A percentile compares a stretch with the other conserved stretches of the same genome.
These are phyloP conservation scores for Notamacropus eugenii DNA, from an alignment of 2,797 vertebrate genomes.

Conservation along the genomic window DNA sequence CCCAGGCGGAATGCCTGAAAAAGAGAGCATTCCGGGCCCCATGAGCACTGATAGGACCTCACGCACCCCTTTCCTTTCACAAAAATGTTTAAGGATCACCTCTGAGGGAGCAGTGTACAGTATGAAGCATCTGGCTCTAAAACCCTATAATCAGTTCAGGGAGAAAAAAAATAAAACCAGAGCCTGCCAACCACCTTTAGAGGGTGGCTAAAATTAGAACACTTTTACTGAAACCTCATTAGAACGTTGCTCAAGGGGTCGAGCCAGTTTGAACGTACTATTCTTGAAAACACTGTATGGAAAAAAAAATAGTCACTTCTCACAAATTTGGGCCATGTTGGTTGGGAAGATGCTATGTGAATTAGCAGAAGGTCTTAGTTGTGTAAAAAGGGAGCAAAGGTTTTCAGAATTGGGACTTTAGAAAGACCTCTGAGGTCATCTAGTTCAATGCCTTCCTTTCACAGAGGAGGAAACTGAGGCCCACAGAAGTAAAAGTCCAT, in stretches of 20 bases:
- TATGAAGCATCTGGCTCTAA: constrained; percentile 44
- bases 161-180: background rate
- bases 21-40: background rate
- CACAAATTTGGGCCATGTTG: background rate
- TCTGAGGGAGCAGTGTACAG: background rate
- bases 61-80: constrained; percentile 35
- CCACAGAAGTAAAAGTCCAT: background rate
- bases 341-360: background rate
- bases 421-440: background rate
- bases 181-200: constrained; percentile 52
- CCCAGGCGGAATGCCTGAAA: background rate
- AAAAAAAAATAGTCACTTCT: background rate
- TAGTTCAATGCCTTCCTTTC: background rate
- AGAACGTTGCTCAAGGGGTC: constrained; percentile 30
- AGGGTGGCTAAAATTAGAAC: constrained; percentile 52
- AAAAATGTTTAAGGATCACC: constrained; percentile 17
- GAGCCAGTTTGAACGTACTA: background rate
- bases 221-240: constrained; percentile 51
- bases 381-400: background rate
- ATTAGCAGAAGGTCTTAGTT: background rate
- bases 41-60: background rate
- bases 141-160: constrained; percentile 32
- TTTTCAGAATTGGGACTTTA: background rate
- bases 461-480: background rate
- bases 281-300: background rate